These are phyloP conservation scores for Clarias batrachus DNA, from an alignment of 2,113 vertebrate species.

Conservation along the genomic window DNA sequence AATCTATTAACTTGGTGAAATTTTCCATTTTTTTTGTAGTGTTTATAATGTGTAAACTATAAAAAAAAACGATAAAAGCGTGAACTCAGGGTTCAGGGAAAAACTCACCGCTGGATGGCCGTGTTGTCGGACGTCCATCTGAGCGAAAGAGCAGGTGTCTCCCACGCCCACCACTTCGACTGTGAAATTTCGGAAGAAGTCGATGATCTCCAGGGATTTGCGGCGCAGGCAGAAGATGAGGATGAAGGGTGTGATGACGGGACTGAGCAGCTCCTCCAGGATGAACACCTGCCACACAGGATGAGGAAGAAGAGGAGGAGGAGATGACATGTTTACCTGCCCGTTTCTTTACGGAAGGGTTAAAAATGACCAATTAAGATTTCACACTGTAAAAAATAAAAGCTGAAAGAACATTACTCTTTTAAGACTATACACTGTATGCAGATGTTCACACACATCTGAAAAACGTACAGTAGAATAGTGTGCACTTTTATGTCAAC, in stretches of 20 bases:
- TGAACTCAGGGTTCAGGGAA: neutral
- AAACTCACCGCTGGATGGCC: constrained; percentile 90
- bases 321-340: neutral
- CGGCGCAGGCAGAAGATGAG: constrained; percentile 91
- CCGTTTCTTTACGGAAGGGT: neutral
- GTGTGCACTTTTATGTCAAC: neutral
- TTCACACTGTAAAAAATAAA: neutral
- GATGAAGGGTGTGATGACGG: constrained; percentile 93
- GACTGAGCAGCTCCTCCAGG: constrained; percentile 92
- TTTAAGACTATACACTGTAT: neutral
- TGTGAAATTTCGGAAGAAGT: constrained; percentile 97
- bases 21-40: neutral
- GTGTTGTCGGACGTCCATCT: constrained; percentile 98
- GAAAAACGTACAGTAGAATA: neutral
- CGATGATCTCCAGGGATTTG: constrained; percentile 97
- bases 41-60: neutral
- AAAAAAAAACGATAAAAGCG: neutral
- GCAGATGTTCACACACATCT: neutral
- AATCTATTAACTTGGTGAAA: neutral
- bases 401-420: neutral
- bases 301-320: neutral
- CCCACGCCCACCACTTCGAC: constrained; percentile 96
- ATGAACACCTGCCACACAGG: constrained; percentile 83
- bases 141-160: constrained; percentile 96
- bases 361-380: neutral